These are phyloP conservation scores for Caenorhabditis remanei DNA, from an alignment of 1,140 invertebrate genomes.

Conservation along the genomic window DNA sequence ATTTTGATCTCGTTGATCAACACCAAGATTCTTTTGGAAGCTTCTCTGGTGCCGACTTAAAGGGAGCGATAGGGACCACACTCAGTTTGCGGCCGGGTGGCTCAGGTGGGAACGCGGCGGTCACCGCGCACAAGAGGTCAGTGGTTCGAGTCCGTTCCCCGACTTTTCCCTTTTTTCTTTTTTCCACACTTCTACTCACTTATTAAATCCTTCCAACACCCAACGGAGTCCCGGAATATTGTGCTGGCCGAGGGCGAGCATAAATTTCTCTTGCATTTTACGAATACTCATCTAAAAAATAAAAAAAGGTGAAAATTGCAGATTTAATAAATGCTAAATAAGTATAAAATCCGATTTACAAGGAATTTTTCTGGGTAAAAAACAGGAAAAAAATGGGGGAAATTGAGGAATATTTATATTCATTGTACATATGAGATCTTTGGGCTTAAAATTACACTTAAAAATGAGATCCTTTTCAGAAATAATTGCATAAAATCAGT, in stretches of 20 bases:
- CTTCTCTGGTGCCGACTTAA: too few species aligned
- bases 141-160: too few species aligned
- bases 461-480: background rate
- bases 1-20: background rate
- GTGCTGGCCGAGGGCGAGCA: conserved; percentile 63
- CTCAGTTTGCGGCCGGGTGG: too few species aligned
- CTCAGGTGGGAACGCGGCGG: too few species aligned
- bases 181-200: too few species aligned
- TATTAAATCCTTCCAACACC: conserved; percentile 72
- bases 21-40: too few species aligned
- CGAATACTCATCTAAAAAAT: conserved; percentile 20
- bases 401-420: too few species aligned
- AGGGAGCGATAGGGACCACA: too few species aligned
- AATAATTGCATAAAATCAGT: background rate
- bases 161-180: background rate
- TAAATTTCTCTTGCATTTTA: conserved; percentile 52
- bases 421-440: too few species aligned
- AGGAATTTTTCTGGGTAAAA: background rate
- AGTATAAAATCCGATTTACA: background rate
- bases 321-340: background rate
- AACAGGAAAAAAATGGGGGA: background rate
- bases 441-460: background rate
- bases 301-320: background rate
- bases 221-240: conserved; percentile 70
- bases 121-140: too few species aligned